Conservation (phyloP, 2,797 vertebrate species). For the Myotis daubentonii region DNA sequence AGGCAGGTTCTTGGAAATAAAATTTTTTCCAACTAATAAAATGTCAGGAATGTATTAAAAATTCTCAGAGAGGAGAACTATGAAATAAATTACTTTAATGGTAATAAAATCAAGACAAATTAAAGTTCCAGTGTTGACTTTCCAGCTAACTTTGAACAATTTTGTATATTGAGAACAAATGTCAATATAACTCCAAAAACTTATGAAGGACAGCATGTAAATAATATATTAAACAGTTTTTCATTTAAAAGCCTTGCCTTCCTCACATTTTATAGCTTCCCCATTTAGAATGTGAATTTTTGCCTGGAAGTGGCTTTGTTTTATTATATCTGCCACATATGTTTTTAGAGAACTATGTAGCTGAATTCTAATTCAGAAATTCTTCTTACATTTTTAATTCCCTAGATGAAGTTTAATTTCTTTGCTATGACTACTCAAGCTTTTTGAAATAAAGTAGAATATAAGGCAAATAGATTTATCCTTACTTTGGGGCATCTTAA, state of each 20-base stretch:
- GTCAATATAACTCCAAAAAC: conserved; percentile 46
- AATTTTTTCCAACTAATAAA: conserved; percentile 59
- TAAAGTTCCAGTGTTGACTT: conserved; percentile 47
- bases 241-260: conserved; percentile 32
- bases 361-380: conserved; percentile 75
- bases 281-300: conserved; percentile 45
- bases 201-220: conserved; percentile 46
- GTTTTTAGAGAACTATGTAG: conserved; percentile 53
- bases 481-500: conserved; percentile 79
- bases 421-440: conserved; percentile 57
- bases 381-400: conserved; percentile 66
- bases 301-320: conserved; percentile 56
- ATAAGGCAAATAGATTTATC: conserved; percentile 78
- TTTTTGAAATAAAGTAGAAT: conserved; percentile 69
- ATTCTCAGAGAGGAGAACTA: conserved; percentile 46
- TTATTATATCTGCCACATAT: conserved; percentile 70
- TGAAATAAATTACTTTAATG: conserved; percentile 68
- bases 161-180: conserved; percentile 71
- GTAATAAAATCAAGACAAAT: conserved; percentile 72
- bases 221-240: conserved; percentile 59
- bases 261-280: conserved; percentile 46
- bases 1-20: conserved; percentile 16
- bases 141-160: conserved; percentile 66
- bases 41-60: conserved; percentile 55
- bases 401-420: conserved; percentile 68